phyloP scores from a whole-genome alignment of 2,888 invertebrate species.

The Pseudococcus viburni region DNA sequence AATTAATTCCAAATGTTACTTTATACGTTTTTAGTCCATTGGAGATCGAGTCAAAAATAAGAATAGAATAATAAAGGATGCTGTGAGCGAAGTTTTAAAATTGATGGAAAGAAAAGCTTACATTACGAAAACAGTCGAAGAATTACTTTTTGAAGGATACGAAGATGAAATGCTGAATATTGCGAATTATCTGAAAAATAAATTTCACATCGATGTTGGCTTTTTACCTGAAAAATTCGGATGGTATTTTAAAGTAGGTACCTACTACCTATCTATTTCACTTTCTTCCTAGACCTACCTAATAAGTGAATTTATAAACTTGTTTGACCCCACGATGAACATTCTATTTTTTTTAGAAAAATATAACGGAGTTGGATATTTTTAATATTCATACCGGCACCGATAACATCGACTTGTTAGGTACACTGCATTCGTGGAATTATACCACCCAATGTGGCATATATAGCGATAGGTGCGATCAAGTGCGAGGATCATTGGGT shows the following conservation, averaged over 20 bases:
- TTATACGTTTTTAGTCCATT: background rate
- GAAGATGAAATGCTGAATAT: slow-evolving; percentile 80
- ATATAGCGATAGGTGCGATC: slow-evolving; percentile 78
- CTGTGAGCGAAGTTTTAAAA: slow-evolving; percentile 2
- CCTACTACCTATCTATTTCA: background rate
- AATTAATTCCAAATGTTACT: too few relatives aligned
- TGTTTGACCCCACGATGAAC: background rate
- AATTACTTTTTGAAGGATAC: slow-evolving; percentile 87
- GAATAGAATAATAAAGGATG: background rate
- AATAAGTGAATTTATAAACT: too few relatives aligned
- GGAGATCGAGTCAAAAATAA: background rate
- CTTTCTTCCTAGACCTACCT: too few relatives aligned
- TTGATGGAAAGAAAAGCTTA: slow-evolving; percentile 72
- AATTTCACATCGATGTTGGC: background rate
- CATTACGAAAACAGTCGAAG: slow-evolving; percentile 77
- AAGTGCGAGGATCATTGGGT: slow-evolving; percentile 82
- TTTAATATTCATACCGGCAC: slow-evolving; percentile 85
- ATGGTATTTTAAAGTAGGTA: slow-evolving; percentile 30
- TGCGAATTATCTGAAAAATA: slow-evolving; percentile 72
- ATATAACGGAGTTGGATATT: slow-evolving; percentile 79
- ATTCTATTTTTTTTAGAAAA: slow-evolving; percentile 76
- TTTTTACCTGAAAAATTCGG: background rate
- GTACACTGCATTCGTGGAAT: slow-evolving; percentile 82
- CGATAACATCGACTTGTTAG: slow-evolving; percentile 77
- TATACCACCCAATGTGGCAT: slow-evolving; percentile 75